These are phyloP conservation scores for Podilymbus podiceps DNA, from an alignment of 2,113 vertebrate genomes.

Conservation along the genomic window DNA sequence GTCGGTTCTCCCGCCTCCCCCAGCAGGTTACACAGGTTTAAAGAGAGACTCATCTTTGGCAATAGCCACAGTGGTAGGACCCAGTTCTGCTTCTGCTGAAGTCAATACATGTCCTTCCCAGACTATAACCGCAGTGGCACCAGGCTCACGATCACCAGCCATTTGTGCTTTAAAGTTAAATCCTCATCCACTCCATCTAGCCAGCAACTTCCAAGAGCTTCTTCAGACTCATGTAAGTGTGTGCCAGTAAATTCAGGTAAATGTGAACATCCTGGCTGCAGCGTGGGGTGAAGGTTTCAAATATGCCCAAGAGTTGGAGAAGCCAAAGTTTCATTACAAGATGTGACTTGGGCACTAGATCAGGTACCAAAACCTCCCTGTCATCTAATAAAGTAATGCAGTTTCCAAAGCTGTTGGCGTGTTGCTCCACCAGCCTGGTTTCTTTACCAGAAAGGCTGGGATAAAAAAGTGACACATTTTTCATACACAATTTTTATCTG, in stretches of 20 bases:
- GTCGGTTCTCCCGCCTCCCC: neutral
- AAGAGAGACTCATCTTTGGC: conserved; percentile 38
- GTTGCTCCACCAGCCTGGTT: conserved; percentile 46
- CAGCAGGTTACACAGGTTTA: neutral
- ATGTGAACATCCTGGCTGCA: neutral
- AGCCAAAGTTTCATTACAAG: neutral
- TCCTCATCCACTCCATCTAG: neutral
- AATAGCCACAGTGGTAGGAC: neutral
- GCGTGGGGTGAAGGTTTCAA: neutral
- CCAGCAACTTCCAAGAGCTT: conserved; percentile 2
- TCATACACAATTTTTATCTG: conserved; percentile 14
- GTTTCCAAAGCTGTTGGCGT: conserved; percentile 47
- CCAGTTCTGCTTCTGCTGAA: neutral
- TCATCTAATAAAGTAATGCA: neutral
- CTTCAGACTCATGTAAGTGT: neutral
- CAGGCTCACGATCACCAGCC: neutral
- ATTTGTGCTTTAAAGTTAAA: conserved; percentile 30
- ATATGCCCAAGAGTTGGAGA: neutral
- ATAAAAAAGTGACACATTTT: conserved; percentile 29
- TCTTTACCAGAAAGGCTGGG: conserved; percentile 30
- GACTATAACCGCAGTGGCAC: neutral
- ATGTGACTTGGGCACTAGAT: neutral
- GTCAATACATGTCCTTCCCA: neutral
- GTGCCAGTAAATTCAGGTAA: conserved; percentile 11
- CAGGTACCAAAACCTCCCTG: neutral